Evolutionary conservation across 2,113 vertebrate species (phyloP).

Genomic region (Gymnogyps californianus): DNA sequence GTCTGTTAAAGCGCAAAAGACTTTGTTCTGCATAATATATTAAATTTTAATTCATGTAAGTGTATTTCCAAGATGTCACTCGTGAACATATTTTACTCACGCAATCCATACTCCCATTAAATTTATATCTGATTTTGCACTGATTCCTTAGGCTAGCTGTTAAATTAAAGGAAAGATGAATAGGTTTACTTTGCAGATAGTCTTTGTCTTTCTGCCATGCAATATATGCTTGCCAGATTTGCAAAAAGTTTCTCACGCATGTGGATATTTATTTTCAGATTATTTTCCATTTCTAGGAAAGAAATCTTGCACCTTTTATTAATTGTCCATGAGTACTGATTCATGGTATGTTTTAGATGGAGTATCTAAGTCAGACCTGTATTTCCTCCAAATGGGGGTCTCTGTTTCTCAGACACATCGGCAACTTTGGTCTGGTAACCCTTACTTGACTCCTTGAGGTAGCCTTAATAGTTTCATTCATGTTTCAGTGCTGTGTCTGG

Average conservation of each 20-base stretch:
- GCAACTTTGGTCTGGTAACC: background rate
- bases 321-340: background rate
- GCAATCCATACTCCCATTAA: background rate
- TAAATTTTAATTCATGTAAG: background rate
- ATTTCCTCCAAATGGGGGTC: background rate
- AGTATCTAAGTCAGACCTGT: background rate
- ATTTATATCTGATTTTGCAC: background rate
- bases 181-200: background rate
- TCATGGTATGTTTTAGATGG: background rate
- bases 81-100: background rate
- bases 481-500: background rate
- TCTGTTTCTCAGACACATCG: background rate
- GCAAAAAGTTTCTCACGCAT: background rate
- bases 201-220: background rate
- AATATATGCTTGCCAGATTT: background rate
- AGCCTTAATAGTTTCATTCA: background rate
- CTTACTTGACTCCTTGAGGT: background rate
- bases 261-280: background rate
- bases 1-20: background rate
- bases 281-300: background rate
- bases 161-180: background rate
- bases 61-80: background rate
- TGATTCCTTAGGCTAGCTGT: background rate
- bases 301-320: background rate
- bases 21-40: background rate